A percentile compares a stretch with the other conserved stretches of the same genome.
These are phyloP conservation scores for Pseudomyrmex pallidus DNA, from an alignment of 1,140 invertebrate species.

Conservation along the genomic window DNA sequence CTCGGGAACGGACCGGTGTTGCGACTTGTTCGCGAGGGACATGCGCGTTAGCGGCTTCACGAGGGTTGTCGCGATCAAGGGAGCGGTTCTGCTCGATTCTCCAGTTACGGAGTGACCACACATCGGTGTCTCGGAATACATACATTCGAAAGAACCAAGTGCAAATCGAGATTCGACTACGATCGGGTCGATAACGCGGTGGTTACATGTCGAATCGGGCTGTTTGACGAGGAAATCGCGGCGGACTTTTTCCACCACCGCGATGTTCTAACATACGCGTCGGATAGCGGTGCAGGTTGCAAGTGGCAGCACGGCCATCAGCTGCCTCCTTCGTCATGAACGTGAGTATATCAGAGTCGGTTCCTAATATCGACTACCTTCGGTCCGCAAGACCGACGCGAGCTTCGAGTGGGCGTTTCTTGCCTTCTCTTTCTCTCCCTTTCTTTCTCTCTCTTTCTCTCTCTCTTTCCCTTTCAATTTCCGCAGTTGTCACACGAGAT, in stretches of 20 bases:
- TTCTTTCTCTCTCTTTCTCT: not conserved
- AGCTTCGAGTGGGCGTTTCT: slow-evolving; percentile 55
- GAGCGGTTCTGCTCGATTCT: slow-evolving; percentile 71
- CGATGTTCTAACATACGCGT: slow-evolving; percentile 61
- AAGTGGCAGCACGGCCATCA: slow-evolving; percentile 66
- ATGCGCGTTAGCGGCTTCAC: slow-evolving; percentile 73
- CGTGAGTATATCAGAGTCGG: slow-evolving; percentile 62
- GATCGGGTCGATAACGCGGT: slow-evolving; percentile 36
- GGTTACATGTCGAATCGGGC: not conserved
- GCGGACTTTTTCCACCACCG: not conserved
- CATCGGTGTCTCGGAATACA: slow-evolving; percentile 75
- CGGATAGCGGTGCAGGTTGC: slow-evolving; percentile 49
- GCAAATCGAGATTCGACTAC: slow-evolving; percentile 45
- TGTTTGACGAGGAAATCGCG: not conserved
- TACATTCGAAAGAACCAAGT: slow-evolving; percentile 62
- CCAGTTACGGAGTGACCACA: too few relatives aligned
- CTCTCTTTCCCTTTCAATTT: too few relatives aligned
- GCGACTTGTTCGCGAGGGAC: slow-evolving; percentile 43
- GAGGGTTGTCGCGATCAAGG: slow-evolving; percentile 75
- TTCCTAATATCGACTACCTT: slow-evolving; percentile 67
- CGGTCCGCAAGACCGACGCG: slow-evolving; percentile 11
- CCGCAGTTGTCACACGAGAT: not conserved
- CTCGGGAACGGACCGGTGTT: slow-evolving; percentile 39
- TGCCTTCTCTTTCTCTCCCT: slow-evolving; percentile 8
- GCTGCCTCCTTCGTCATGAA: slow-evolving; percentile 70